phyloP scores from a whole-genome alignment of 2,888 invertebrate species.

The Xestia rhomboidea region DNA sequence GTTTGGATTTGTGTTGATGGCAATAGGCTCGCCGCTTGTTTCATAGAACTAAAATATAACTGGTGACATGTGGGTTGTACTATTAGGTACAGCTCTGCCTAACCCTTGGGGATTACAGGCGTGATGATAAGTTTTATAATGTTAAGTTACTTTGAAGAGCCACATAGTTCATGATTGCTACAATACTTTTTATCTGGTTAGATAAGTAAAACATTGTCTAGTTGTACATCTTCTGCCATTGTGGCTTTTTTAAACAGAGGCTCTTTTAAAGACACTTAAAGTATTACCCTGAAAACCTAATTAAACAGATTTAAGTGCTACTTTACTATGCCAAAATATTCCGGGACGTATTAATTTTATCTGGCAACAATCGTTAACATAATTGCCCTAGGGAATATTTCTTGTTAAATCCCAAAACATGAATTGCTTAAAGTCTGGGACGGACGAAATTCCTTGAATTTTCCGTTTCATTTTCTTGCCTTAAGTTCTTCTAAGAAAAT shows the following conservation, averaged over 20 bases:
- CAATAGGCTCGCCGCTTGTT: too few species aligned
- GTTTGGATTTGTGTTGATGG: too few species aligned
- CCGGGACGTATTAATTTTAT: conserved; percentile 30
- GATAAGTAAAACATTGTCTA: not conserved
- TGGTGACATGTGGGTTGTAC: too few species aligned
- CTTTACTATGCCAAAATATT: conserved; percentile 13
- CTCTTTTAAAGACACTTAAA: not conserved
- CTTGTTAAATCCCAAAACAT: conserved; percentile 31
- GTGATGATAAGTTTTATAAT: too few species aligned
- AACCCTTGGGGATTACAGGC: too few species aligned
- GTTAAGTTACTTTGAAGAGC: too few species aligned
- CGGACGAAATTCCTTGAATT: conserved; percentile 16
- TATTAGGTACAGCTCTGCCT: too few species aligned
- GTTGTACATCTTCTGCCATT: not conserved
- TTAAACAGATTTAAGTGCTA: conserved; percentile 18
- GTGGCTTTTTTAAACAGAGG: not conserved
- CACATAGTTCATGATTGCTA: too few species aligned
- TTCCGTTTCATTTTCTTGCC: conserved; percentile 8
- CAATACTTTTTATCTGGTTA: not conserved
- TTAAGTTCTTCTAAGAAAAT: not conserved
- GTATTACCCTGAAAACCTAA: not conserved
- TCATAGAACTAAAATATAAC: too few species aligned
- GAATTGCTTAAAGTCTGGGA: conserved; percentile 36
- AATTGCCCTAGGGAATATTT: conserved; percentile 45
- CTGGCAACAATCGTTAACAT: conserved; percentile 39